Base-by-base conservation (phyloP, 2,888 invertebrate species). In the Mesorhabditis belari region DNA sequence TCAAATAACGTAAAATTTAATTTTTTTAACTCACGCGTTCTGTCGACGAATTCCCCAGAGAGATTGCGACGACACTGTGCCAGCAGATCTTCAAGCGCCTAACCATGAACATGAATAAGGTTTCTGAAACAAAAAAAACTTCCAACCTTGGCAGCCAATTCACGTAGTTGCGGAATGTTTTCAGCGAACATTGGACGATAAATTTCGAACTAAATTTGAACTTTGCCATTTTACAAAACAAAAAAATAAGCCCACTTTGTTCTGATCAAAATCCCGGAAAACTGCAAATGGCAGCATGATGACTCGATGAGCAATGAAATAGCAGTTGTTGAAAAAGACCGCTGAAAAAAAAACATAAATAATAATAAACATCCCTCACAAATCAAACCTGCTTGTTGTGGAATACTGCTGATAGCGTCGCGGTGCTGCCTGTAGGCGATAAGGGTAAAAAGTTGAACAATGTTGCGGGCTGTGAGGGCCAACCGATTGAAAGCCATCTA, bases 321-420 rank as follows among this genome's bases (percentile, higher is more conserved):
- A 71, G 54, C 74, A 76, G 58, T 77, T 76, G 64, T 78, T 78
- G 67, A 71, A 78, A 64, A 74, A 78, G 2, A 78, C 58, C 3
- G 76, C 76, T 67, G 53, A 51, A 51, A 50, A 19, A 54, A 35
- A 49, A 55, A 25, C 23, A n/a, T 49, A n/a, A 23, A 17, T 19
- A 49, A 49, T 24, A 49, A 49, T 24, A 6, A 17, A 57, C n/a
- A 3, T 9, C n/a, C n/a, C 35, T 17, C 5, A 35, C 1, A 44
- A 19, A 58, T 17, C 25, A 17, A 23, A 71, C 71, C 75, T 6
- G 76, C 73, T 58, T 74, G 71, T 29, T 73, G 73, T 4, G 78
- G 78, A 54, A 78, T 71, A 23, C 76, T 69, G 17, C 67, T 66
- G 54, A 78, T 65, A 3, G 71, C 57, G 5, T 67, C 63, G 12